Conservation (phyloP, 2,888 invertebrate species). For the Papilio elwesi region DNA sequence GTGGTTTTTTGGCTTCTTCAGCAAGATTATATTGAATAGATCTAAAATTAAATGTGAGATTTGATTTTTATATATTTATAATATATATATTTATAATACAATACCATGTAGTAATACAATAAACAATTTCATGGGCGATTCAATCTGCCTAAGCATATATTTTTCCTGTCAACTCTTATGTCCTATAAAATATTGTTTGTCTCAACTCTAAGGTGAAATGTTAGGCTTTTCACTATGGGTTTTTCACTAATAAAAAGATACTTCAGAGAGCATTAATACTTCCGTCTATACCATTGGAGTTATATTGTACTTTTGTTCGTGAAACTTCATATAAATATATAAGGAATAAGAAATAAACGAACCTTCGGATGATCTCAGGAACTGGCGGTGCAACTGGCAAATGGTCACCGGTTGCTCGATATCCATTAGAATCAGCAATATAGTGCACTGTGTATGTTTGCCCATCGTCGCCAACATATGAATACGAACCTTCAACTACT, state of each 20-base stretch:
- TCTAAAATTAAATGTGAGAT: slow-evolving; percentile 53
- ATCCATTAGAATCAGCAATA: slow-evolving; percentile 90
- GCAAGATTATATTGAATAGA: slow-evolving; percentile 79
- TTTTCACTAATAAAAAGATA: too few species aligned
- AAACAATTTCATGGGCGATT: too few species aligned
- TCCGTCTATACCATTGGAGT: too few species aligned
- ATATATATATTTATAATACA: neutral
- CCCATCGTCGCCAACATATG: slow-evolving; percentile 86
- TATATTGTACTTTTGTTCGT: too few species aligned
- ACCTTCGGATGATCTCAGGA: slow-evolving; percentile 88
- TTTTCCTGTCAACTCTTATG: too few species aligned
- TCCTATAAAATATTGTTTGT: too few species aligned
- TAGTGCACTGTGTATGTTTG: slow-evolving; percentile 86
- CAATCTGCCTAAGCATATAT: too few species aligned
- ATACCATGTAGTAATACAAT: too few species aligned
- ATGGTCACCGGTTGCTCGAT: slow-evolving; percentile 90
- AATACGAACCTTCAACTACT: slow-evolving; percentile 86
- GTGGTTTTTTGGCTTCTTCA: slow-evolving; percentile 76
- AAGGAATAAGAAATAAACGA: slow-evolving; percentile 28
- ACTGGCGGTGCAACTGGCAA: slow-evolving; percentile 90
- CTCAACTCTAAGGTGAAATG: too few species aligned
- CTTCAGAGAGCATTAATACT: too few species aligned
- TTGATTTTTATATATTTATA: neutral
- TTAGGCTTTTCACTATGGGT: too few species aligned
- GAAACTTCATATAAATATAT: too few species aligned